phyloP scores from a whole-genome alignment of 2,113 vertebrate species.

The Festucalex cinctus region DNA sequence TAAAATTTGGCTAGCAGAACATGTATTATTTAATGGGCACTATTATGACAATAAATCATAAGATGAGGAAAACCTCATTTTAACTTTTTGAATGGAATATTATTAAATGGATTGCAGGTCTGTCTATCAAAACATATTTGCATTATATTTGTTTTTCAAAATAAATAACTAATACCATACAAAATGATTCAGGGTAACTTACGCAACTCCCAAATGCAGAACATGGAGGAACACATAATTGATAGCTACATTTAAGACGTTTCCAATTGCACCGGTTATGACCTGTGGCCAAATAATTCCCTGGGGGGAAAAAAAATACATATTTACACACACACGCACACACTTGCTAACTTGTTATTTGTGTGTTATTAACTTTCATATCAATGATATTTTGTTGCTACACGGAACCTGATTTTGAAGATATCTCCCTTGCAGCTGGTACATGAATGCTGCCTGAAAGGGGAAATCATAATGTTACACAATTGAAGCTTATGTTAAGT shows the following conservation, averaged over 20 bases:
- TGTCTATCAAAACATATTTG: neutral
- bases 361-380: neutral
- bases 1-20: too few relatives aligned
- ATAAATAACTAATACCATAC: neutral
- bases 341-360: neutral
- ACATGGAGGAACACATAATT: conserved; percentile 81
- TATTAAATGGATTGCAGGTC: neutral
- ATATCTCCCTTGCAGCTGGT: conserved; percentile 83
- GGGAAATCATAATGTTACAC: neutral
- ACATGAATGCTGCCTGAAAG: conserved; percentile 83
- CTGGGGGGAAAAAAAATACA: conserved; percentile 66
- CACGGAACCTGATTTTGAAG: conserved; percentile 84
- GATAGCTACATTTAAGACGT: conserved; percentile 81
- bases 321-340: too few relatives aligned
- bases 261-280: conserved; percentile 77
- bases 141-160: neutral
- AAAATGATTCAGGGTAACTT: conserved; percentile 61
- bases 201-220: conserved; percentile 85
- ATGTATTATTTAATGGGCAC: too few relatives aligned
- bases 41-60: too few relatives aligned
- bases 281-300: conserved; percentile 90
- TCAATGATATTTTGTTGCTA: neutral
- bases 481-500: neutral
- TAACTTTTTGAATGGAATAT: neutral
- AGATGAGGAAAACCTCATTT: too few relatives aligned